phyloP scores from a whole-genome alignment of 2,797 vertebrate species.

The Margarornis squamiger region DNA sequence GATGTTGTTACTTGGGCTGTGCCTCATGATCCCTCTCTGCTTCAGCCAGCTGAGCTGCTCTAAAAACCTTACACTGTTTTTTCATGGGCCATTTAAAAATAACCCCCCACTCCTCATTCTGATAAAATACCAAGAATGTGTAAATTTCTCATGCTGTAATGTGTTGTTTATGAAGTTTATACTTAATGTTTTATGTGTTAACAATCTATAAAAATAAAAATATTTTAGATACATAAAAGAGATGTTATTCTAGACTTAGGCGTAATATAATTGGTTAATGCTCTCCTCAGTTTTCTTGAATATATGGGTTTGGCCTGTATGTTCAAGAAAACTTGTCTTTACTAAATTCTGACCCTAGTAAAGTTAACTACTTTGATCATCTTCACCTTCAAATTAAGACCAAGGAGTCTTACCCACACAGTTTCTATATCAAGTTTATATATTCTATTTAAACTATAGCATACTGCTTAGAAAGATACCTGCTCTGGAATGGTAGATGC shows the following conservation, averaged over 20 bases:
- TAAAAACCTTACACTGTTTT: background rate
- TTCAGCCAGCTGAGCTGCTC: fast-evolving
- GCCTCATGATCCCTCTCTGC: fast-evolving
- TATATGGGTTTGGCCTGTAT: background rate
- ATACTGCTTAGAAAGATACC: background rate
- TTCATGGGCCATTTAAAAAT: background rate
- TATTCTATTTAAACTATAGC: background rate
- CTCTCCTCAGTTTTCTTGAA: background rate
- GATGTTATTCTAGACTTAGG: background rate
- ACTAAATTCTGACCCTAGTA: background rate
- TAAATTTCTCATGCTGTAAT: background rate
- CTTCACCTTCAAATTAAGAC: background rate
- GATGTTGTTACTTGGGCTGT: background rate
- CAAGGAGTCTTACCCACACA: background rate
- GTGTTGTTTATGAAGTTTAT: background rate
- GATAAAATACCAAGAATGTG: background rate
- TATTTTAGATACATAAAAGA: background rate
- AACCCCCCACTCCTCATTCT: background rate
- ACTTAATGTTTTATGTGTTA: background rate
- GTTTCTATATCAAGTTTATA: background rate
- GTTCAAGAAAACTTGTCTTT: background rate
- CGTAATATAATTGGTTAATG: background rate
- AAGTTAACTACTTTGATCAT: background rate
- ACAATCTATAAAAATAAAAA: background rate
- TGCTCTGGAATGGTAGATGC: background rate